Evolutionary conservation across 2,797 vertebrate genomes (phyloP).

Genomic region (Hemibagrus guttatus): DNA sequence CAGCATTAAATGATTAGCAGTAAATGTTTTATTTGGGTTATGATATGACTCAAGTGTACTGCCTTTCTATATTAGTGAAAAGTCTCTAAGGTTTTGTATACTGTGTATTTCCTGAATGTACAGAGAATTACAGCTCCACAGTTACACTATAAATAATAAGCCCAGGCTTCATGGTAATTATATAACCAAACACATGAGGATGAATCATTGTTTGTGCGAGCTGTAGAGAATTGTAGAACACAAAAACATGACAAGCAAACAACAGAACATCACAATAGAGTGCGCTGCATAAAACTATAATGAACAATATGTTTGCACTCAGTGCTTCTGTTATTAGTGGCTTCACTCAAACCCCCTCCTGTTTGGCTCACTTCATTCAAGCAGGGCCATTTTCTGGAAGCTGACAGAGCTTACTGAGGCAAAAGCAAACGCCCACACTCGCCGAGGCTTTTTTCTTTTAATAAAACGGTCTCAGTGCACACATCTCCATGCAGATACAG

Average conservation of each 20-base stretch:
- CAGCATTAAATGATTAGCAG: neutral
- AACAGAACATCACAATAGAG: constrained; percentile 5
- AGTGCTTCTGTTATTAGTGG: neutral
- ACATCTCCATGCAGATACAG: constrained; percentile 55
- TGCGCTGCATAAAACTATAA: neutral
- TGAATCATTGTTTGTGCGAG: constrained; percentile 18
- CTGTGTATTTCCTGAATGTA: neutral
- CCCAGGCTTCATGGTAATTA: constrained; percentile 13
- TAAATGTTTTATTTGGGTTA: neutral
- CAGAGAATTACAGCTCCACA: constrained; percentile 14
- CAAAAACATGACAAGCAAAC: constrained; percentile 17
- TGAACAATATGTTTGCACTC: constrained; percentile 11
- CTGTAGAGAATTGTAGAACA: constrained; percentile 8
- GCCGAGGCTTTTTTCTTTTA: neutral
- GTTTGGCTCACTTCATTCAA: constrained; percentile 7
- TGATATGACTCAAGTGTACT: neutral
- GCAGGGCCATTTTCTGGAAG: constrained; percentile 3
- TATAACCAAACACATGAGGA: constrained; percentile 15
- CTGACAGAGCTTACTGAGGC: constrained; percentile 22
- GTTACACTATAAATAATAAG: constrained; percentile 1
- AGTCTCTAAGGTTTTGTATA: neutral
- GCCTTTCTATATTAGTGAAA: neutral
- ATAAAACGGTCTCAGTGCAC: constrained; percentile 35
- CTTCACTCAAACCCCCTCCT: neutral
- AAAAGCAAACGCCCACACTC: neutral